Conservation (phyloP, 2,888 invertebrate species). For the Mycalesis mineus region DNA sequence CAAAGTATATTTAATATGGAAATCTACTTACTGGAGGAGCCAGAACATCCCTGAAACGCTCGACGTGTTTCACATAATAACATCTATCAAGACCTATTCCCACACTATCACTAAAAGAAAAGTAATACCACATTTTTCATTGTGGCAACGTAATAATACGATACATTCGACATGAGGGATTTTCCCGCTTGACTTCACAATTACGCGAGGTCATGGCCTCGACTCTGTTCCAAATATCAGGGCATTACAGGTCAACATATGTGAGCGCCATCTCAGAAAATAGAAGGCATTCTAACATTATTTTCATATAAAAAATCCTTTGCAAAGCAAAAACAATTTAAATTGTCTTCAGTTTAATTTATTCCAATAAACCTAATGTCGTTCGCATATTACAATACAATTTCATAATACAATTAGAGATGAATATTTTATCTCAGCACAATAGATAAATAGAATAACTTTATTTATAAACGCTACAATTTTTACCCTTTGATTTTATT, state of each 20-base stretch:
- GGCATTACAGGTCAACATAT: not conserved
- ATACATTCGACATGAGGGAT: slow-evolving; percentile 35
- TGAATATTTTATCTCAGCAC: too few species aligned
- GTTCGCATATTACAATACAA: too few species aligned
- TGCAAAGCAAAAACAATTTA: too few species aligned
- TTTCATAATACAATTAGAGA: too few species aligned
- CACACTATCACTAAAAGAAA: slow-evolving; percentile 43
- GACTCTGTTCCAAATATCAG: slow-evolving; percentile 1
- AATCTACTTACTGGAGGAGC: slow-evolving; percentile 1
- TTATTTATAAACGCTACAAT: too few species aligned
- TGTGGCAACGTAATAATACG: slow-evolving; percentile 38
- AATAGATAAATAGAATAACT: too few species aligned
- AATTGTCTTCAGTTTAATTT: too few species aligned
- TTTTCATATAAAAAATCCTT: too few species aligned
- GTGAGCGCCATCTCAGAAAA: too few species aligned
- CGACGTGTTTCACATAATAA: slow-evolving; percentile 36
- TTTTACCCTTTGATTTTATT: too few species aligned
- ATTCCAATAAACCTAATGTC: too few species aligned
- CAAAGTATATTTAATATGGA: not conserved
- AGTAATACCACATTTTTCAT: slow-evolving; percentile 53
- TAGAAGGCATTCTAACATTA: too few species aligned
- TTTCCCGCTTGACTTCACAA: slow-evolving; percentile 10
- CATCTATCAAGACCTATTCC: slow-evolving; percentile 37
- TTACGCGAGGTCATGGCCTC: slow-evolving; percentile 6
- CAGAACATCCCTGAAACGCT: slow-evolving; percentile 37